Evolutionary conservation across 2,797 vertebrate genomes (phyloP), one percentile per base, ranked within the genome.

Genomic region (Australoheros facetus): DNA sequence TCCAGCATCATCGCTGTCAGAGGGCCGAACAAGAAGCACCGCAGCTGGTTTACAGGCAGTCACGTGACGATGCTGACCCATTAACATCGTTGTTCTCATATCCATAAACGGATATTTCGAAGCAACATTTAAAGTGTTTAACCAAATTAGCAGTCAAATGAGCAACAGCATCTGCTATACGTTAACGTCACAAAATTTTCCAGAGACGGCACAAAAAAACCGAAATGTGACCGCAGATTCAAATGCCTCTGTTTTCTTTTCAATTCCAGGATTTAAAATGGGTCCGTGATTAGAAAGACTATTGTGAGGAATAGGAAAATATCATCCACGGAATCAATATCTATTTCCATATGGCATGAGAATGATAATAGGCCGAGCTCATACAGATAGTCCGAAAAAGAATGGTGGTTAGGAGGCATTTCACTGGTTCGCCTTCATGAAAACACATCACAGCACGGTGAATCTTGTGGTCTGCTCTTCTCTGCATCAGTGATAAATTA

Each of bases 91-190:
- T 90, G 87, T 80, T 84, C 86, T 89, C 87, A 92, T 92, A 91
- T 95, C 92, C 92, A 86, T 93, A 94, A 94, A 95, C 92, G 93
- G 92, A 92, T 90, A 88, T 94, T 92, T 93, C 64, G 51, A 74
- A 90, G 85, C 78, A 84, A 62, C 84, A 86, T 93, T 93, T 94
- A 92, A 93, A 94, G 91, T 85, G 87, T 84, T 82, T 96, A 98
- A 95, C 95, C 97, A 98, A 98, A 98, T 97, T 80, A 95, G 96
- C 89, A 98, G 96, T 97, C 97, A 98, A 98, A 97, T 98, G 93
- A 97, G 95, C 95, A 96, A 96, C 93, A 92, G 94, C 95, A 95
- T 96, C 93, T 95, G 91, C 93, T 90, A 95, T 93, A 92, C 88
- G 93, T 96, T 96, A 95, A 96, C 81, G 84, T 92, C 90, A 90